Percentiles rank a stretch among this genome's conserved stretches.
Conservation (phyloP, 2,797 vertebrate species). For the Morelia viridis region DNA sequence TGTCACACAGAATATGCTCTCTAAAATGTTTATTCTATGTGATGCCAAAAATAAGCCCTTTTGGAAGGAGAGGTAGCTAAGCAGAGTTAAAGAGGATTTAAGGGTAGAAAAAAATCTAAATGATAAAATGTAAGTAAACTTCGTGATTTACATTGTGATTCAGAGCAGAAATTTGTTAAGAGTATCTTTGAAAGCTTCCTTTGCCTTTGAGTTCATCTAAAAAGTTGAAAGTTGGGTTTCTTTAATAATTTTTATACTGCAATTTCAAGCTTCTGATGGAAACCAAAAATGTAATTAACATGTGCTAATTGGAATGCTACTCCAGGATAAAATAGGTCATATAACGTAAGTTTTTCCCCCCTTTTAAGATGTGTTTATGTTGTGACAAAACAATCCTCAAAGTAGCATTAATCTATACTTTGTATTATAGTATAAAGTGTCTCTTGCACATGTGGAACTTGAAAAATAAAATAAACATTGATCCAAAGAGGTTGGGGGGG, state of each 20-base stretch:
- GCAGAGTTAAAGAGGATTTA: slow-evolving; percentile 47
- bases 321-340: background rate
- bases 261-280: background rate
- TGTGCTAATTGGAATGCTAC: slow-evolving; percentile 3
- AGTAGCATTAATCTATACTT: background rate
- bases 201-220: slow-evolving; percentile 28
- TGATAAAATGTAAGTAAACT: slow-evolving; percentile 15
- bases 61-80: slow-evolving; percentile 40
- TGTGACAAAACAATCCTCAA: background rate
- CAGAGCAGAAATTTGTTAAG: slow-evolving; percentile 26
- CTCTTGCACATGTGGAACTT: background rate
- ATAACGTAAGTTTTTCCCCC: background rate
- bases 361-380: background rate
- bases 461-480: background rate
- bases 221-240: slow-evolving; percentile 24
- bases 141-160: slow-evolving; percentile 27
- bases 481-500: background rate
- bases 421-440: too few species aligned
- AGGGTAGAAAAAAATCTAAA: slow-evolving; percentile 42
- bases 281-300: slow-evolving; percentile 8
- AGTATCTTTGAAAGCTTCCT: slow-evolving; percentile 21
- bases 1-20: slow-evolving; percentile 63
- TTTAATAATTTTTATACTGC: slow-evolving; percentile 28
- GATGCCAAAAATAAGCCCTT: slow-evolving; percentile 62
- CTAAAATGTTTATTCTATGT: slow-evolving; percentile 56